These are phyloP conservation scores for Cordylochernes scorpioides DNA, from an alignment of 2,888 invertebrate genomes.

Conservation along the genomic window DNA sequence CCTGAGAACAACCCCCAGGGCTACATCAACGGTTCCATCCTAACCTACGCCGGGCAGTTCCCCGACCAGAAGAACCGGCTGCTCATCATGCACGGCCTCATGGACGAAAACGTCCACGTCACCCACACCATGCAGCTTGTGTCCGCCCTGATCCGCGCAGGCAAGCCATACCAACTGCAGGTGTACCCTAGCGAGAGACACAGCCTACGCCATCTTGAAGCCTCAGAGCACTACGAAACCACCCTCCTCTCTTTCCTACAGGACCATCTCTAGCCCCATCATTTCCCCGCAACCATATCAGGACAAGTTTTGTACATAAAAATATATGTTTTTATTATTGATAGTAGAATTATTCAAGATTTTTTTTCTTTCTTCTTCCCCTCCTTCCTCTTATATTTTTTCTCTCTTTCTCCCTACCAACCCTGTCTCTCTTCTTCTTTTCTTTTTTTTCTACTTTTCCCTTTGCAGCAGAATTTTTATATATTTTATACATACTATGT, in stretches of 20 bases:
- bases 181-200: slow-evolving; percentile 91
- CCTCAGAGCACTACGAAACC: slow-evolving; percentile 88
- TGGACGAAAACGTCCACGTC: slow-evolving; percentile 97
- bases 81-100: slow-evolving; percentile 81
- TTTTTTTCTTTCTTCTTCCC: too few species aligned
- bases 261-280: slow-evolving; percentile 27
- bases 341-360: too few species aligned
- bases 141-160: slow-evolving; percentile 61
- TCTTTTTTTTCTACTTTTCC: too few species aligned
- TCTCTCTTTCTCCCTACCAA: too few species aligned
- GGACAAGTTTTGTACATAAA: too few species aligned
- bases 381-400: too few species aligned
- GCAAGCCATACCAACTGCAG: slow-evolving; percentile 83
- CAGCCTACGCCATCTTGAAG: slow-evolving; percentile 68
- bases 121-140: slow-evolving; percentile 77
- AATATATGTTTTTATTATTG: too few species aligned
- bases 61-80: slow-evolving; percentile 65
- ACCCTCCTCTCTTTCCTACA: slow-evolving; percentile 72
- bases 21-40: slow-evolving; percentile 56
- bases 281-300: too few species aligned
- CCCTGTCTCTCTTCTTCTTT: too few species aligned
- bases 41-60: slow-evolving; percentile 55
- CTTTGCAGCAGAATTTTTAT: too few species aligned
- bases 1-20: slow-evolving; percentile 46
- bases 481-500: too few species aligned